Evolutionary conservation across 2,797 vertebrate genomes (phyloP).

Genomic region (Balearica regulorum): DNA sequence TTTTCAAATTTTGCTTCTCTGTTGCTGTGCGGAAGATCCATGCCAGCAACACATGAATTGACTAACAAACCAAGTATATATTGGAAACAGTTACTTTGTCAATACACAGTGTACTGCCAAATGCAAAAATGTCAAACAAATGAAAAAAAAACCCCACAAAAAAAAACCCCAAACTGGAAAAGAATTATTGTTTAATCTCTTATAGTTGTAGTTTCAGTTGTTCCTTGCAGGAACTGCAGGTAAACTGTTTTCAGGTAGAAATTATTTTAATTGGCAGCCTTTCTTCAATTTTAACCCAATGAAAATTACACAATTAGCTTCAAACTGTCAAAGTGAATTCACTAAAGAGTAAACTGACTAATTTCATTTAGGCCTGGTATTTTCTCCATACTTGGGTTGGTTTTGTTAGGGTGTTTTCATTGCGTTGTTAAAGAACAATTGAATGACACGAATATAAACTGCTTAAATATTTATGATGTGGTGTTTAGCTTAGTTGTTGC

Average conservation of each 20-base stretch:
- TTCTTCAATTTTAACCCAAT: not conserved
- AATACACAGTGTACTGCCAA: slow-evolving; percentile 29
- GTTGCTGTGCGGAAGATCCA: not conserved
- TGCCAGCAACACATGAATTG: slow-evolving; percentile 26
- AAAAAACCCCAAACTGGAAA: not conserved
- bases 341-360: not conserved
- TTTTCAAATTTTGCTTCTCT: not conserved
- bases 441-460: not conserved
- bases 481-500: not conserved
- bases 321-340: not conserved
- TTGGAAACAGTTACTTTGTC: slow-evolving; percentile 6
- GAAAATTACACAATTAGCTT: not conserved
- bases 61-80: slow-evolving; percentile 4
- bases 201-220: not conserved
- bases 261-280: not conserved
- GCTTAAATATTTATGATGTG: not conserved
- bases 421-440: not conserved
- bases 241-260: not conserved
- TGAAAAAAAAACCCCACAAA: not conserved
- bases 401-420: not conserved
- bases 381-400: not conserved
- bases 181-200: not conserved
- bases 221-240: not conserved
- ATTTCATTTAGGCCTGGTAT: not conserved
- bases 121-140: slow-evolving; percentile 8